Percentiles rank a stretch among this genome's conserved stretches.
These are phyloP conservation scores for Caerostris extrusa DNA, from an alignment of 1,140 invertebrate genomes.

Conservation along the genomic window DNA sequence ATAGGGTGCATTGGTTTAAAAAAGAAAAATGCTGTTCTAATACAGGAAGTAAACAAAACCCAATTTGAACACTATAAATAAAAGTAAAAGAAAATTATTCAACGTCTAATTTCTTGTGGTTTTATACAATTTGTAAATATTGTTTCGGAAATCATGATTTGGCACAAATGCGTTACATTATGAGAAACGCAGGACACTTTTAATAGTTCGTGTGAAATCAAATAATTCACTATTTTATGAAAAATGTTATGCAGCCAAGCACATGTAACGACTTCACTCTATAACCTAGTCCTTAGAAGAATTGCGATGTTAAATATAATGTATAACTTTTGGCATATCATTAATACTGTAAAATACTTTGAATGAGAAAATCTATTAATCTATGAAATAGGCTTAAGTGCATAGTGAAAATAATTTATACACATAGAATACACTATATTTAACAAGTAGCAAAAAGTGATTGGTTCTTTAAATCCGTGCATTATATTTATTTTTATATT, in stretches of 20 bases:
- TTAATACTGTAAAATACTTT: slow-evolving; percentile 24
- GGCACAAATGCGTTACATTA: neutral
- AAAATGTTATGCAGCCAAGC: neutral
- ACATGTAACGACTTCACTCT: neutral
- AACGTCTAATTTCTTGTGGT: neutral
- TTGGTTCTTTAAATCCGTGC: too few relatives aligned
- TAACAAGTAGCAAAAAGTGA: too few relatives aligned
- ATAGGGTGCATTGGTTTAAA: too few relatives aligned
- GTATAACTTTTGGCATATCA: neutral
- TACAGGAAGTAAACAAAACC: too few relatives aligned
- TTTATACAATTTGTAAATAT: neutral
- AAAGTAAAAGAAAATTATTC: neutral
- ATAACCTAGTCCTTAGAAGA: neutral
- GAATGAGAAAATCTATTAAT: neutral
- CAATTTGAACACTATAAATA: too few relatives aligned
- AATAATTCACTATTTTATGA: neutral
- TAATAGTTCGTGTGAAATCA: neutral
- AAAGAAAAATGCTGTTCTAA: too few relatives aligned
- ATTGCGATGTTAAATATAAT: neutral
- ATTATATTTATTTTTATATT: too few relatives aligned
- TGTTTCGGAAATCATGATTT: neutral
- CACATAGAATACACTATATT: neutral
- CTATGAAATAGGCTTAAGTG: neutral
- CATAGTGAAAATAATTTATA: neutral
- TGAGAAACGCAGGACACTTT: neutral